phyloP scores from a whole-genome alignment of 2,797 vertebrate genomes.

The Buceros bicornis region DNA sequence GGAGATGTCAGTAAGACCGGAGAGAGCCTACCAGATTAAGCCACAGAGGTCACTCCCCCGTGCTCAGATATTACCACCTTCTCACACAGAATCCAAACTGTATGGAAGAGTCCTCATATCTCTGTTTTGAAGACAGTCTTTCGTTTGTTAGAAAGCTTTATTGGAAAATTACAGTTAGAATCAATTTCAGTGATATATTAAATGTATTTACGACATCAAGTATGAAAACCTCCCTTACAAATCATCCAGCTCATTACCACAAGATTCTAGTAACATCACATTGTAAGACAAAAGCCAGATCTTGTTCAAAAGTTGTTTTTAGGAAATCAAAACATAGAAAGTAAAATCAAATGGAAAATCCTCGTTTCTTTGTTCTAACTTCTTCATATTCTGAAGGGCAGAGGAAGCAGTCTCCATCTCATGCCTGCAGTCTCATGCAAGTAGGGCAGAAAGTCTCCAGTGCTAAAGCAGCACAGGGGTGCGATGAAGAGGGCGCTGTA shows the following conservation, averaged over 20 bases:
- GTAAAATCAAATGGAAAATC: neutral
- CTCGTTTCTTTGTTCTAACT: neutral
- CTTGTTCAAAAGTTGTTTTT: neutral
- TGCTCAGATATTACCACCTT: neutral
- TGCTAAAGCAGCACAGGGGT: neutral
- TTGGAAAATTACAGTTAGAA: neutral
- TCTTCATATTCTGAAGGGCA: neutral
- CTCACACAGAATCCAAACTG: neutral
- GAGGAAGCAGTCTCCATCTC: neutral
- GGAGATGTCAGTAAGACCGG: neutral
- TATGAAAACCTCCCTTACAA: neutral
- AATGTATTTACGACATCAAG: neutral
- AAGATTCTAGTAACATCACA: neutral
- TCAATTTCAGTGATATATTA: neutral
- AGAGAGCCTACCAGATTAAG: neutral
- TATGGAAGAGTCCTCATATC: neutral
- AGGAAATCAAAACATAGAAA: neutral
- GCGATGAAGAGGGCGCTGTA: neutral
- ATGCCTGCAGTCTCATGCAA: neutral
- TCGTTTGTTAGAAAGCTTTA: neutral
- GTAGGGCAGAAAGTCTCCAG: neutral
- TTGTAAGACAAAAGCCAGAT: neutral
- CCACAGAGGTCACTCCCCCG: neutral
- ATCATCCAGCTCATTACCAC: neutral
- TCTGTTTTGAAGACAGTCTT: neutral